phyloP scores from a whole-genome alignment of 2,113 vertebrate species.

The Eublepharis macularius region DNA sequence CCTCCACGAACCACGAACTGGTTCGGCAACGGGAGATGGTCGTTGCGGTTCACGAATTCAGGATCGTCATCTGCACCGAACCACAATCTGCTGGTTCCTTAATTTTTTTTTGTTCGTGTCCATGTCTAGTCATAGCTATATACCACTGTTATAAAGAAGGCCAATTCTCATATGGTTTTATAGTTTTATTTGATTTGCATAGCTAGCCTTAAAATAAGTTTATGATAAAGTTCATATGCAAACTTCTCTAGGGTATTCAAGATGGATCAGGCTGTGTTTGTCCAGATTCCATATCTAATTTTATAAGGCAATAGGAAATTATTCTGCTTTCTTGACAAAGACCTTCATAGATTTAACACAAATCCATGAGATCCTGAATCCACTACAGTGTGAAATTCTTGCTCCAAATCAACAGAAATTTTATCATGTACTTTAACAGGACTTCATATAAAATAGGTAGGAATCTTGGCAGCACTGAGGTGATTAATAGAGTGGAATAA shows the following conservation, averaged over 20 bases:
- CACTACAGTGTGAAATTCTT: not conserved
- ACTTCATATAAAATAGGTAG: not conserved
- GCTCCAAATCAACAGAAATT: not conserved
- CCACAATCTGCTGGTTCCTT: too few relatives aligned
- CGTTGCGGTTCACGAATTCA: too few relatives aligned
- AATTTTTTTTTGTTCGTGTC: too few relatives aligned
- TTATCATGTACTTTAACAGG: not conserved
- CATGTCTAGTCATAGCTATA: not conserved
- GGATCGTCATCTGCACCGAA: too few relatives aligned
- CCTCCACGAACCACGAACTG: too few relatives aligned
- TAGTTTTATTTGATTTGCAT: not conserved
- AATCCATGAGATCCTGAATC: not conserved
- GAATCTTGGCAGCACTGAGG: not conserved
- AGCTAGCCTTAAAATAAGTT: not conserved
- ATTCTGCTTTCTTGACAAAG: not conserved
- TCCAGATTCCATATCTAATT: not conserved
- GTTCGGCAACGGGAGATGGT: too few relatives aligned
- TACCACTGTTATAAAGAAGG: not conserved
- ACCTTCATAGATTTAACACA: not conserved
- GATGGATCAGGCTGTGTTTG: not conserved
- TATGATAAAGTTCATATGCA: not conserved
- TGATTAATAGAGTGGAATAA: slow-evolving; percentile 12
- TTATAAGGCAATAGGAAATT: not conserved
- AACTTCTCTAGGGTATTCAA: not conserved
- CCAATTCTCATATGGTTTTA: not conserved